phyloP scores from a whole-genome alignment of 2,797 vertebrate genomes.

The Notolabrus celidotus region DNA sequence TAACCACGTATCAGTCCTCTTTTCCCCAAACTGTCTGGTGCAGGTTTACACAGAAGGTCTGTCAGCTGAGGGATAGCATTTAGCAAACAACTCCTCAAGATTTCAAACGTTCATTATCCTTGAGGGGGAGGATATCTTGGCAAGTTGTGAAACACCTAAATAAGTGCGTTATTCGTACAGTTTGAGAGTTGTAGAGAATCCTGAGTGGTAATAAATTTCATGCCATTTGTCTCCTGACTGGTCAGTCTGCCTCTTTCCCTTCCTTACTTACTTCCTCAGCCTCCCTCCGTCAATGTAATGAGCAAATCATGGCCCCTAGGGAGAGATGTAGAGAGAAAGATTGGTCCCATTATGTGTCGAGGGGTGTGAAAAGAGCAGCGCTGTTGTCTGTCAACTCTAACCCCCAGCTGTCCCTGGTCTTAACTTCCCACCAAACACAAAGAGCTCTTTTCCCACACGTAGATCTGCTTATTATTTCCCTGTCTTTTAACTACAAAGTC shows the following conservation, averaged over 20 bases:
- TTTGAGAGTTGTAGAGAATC: slow-evolving; percentile 41
- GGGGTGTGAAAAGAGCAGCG: slow-evolving; percentile 78
- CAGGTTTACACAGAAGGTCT: slow-evolving; percentile 75
- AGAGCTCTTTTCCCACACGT: slow-evolving; percentile 56
- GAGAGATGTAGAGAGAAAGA: slow-evolving; percentile 70
- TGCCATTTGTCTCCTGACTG: slow-evolving; percentile 53
- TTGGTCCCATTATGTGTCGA: slow-evolving; percentile 71
- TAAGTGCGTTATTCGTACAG: slow-evolving; percentile 33
- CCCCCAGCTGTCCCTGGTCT: slow-evolving; percentile 62
- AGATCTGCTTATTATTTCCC: slow-evolving; percentile 80
- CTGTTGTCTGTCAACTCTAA: slow-evolving; percentile 76
- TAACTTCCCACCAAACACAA: slow-evolving; percentile 73
- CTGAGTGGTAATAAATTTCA: slow-evolving; percentile 23
- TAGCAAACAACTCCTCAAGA: slow-evolving; percentile 64
- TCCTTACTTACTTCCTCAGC: slow-evolving; percentile 30
- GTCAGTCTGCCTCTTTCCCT: slow-evolving; percentile 39
- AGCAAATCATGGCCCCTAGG: slow-evolving; percentile 71
- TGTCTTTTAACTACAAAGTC: slow-evolving; percentile 83
- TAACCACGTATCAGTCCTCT: slow-evolving; percentile 73
- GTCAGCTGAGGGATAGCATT: slow-evolving; percentile 63
- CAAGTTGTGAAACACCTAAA: slow-evolving; percentile 57
- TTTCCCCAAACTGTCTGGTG: slow-evolving; percentile 60
- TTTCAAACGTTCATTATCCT: slow-evolving; percentile 51
- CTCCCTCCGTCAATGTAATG: slow-evolving; percentile 70
- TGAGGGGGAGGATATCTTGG: slow-evolving; percentile 42